Conservation (phyloP, 2,888 invertebrate species). For the Ctenicera cuprea region DNA sequence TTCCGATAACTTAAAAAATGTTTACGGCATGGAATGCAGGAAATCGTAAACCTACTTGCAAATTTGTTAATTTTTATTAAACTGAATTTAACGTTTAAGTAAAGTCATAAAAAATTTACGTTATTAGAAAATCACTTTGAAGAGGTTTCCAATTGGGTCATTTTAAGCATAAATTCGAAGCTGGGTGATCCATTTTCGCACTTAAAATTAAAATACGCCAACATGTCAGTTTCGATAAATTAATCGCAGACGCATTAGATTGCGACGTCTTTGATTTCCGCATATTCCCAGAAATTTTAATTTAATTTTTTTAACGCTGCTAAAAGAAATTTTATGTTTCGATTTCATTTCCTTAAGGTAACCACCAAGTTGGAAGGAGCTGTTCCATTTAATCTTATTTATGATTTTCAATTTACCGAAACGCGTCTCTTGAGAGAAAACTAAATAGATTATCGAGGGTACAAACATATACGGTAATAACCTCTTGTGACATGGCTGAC, state of each 20-base stretch:
- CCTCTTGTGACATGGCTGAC: no score
- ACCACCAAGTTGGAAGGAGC: conserved; percentile 18
- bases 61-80: not conserved
- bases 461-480: not conserved
- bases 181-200: not conserved
- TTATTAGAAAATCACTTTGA: not conserved
- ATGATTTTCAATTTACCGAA: conserved; percentile 14
- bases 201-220: not conserved
- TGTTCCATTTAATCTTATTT: conserved; percentile 25
- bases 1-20: not conserved
- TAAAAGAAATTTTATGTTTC: conserved; percentile 5
- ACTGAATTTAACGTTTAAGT: not conserved
- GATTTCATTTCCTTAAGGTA: conserved; percentile 29
- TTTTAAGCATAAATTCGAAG: no score
- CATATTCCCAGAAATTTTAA: conserved; percentile 6
- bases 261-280: conserved; percentile 4
- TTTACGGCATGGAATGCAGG: not conserved
- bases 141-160: not conserved
- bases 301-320: not conserved
- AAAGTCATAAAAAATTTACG: not conserved
- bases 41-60: conserved; percentile 5
- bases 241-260: not conserved
- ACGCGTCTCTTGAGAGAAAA: conserved; percentile 2
- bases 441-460: conserved; percentile 1
- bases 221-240: conserved; percentile 16